Percentiles rank a stretch among this genome's conserved stretches.
Evolutionary conservation across 1,140 invertebrate species (phyloP).

Genomic region (Tetragnatha versicolor): DNA sequence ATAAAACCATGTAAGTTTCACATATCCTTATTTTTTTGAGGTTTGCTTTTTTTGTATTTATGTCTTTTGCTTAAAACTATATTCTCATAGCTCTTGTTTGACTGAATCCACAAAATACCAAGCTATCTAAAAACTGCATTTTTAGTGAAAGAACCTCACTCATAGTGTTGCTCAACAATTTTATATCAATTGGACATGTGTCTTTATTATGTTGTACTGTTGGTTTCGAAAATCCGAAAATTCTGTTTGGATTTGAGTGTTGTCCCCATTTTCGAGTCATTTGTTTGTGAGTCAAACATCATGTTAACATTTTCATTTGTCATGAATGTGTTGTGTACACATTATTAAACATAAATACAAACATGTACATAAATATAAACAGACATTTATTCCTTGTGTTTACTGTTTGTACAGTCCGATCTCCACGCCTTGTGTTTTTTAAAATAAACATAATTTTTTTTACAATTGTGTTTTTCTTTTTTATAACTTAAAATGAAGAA

Average conservation of each 20-base stretch:
- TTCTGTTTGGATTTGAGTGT: slow-evolving; percentile 18
- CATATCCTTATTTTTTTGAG: slow-evolving; percentile 23
- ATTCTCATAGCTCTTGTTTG: background rate
- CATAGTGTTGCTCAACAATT: slow-evolving; percentile 32
- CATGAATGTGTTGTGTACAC: slow-evolving; percentile 5
- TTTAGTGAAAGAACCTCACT: background rate
- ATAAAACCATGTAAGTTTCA: slow-evolving; percentile 26
- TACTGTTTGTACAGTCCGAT: slow-evolving; percentile 52
- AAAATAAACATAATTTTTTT: slow-evolving; percentile 48
- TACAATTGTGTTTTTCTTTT: background rate
- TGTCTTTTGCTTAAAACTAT: background rate
- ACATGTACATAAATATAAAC: slow-evolving; percentile 43
- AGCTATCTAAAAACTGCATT: background rate
- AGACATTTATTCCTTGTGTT: slow-evolving; percentile 41
- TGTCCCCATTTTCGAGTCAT: slow-evolving; percentile 26
- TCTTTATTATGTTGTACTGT: background rate
- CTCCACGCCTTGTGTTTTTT: slow-evolving; percentile 52
- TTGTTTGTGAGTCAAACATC: slow-evolving; percentile 10
- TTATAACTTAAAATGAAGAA: too few relatives aligned
- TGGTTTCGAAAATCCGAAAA: background rate
- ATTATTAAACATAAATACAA: slow-evolving; percentile 6
- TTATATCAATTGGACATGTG: background rate
- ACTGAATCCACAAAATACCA: background rate
- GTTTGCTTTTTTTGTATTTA: background rate
- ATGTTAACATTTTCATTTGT: slow-evolving; percentile 19